Evolutionary conservation across 2,888 invertebrate genomes (phyloP), one percentile per base, ranked within the genome.

Genomic region (Himalopsyche kuldschensis): DNA sequence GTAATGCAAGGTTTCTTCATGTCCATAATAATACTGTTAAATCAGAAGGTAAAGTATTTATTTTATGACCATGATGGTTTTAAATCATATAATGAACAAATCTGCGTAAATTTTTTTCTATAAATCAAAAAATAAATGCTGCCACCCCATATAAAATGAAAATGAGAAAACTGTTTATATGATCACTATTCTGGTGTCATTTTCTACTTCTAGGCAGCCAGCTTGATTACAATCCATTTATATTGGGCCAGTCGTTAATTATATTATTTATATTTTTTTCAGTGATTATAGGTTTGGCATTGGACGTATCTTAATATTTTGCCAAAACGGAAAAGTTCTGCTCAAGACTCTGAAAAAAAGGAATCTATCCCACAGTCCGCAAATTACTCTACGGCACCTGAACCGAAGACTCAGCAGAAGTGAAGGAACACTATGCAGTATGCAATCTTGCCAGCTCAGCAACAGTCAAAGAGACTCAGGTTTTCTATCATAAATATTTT

Each of bases 271-370:
- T 75, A 15, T 80, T 76, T 77, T 11, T 81, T 81, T 30, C 77
- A 92, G 92, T 81, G 90, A 91, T 78, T 93, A 93, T 86, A 88
- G 90, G 32, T 89, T 90, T n/a, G 93, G 93, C 8, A 88, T 91
- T 3, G 93, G 93, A 0, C 92, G 93, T 86, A 87, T 93, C 3
- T 88, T 90, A 63, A 86, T 93, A 0, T 93, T 91, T 86, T 93
- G 92, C 86, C 87, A 89, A 27, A 88, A 91, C 48, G 92, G 92
- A 0, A 87, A 89, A 4, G 88, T 88, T 79, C 88, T 93, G 15
- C 87, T 92, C 11, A 90, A 91, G 81, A 89, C 75, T 8, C 55
- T 86, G 47, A 78, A 69, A 75, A 79, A 69, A 20, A 78, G 69
- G 35, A 75, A 79, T 3, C 48, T 47, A 0, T 79, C 63, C 47